A percentile compares a stretch with the other conserved stretches of the same genome.
Conservation (phyloP, 2,797 vertebrate species). For the Todus mexicanus region DNA sequence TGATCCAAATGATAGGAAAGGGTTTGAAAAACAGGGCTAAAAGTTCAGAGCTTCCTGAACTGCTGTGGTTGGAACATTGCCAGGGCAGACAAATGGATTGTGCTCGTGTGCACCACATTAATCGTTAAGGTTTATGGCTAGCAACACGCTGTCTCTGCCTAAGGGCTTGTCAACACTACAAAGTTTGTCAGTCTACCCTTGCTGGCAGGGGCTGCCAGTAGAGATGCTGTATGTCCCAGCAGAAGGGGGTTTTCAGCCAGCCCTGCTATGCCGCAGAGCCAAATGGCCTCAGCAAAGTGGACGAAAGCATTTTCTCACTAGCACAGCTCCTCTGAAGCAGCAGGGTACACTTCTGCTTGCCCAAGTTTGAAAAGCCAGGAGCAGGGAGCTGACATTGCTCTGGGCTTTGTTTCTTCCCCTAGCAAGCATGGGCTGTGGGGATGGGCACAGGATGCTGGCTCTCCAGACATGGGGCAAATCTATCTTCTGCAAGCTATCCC, state of each 20-base stretch:
- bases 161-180: neutral
- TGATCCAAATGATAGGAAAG: neutral
- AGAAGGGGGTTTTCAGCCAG: neutral
- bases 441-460: neutral
- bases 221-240: neutral
- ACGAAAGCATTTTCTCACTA: neutral
- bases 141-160: neutral
- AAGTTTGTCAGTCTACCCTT: neutral
- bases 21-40: neutral
- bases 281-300: neutral
- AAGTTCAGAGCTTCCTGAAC: neutral
- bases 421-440: neutral
- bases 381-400: neutral
- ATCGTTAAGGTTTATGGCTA: neutral
- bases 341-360: fast-evolving
- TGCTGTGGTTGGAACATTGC: fast-evolving
- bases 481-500: neutral
- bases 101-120: neutral
- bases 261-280: neutral
- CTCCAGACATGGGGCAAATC: neutral
- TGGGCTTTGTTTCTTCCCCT: neutral
- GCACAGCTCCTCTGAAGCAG: neutral
- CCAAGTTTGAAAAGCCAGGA: neutral
- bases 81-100: slow-evolving; percentile 5
- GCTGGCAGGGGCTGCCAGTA: neutral